Evolutionary conservation across 2,888 invertebrate species (phyloP).

Genomic region (Yponomeuta cagnagella): DNA sequence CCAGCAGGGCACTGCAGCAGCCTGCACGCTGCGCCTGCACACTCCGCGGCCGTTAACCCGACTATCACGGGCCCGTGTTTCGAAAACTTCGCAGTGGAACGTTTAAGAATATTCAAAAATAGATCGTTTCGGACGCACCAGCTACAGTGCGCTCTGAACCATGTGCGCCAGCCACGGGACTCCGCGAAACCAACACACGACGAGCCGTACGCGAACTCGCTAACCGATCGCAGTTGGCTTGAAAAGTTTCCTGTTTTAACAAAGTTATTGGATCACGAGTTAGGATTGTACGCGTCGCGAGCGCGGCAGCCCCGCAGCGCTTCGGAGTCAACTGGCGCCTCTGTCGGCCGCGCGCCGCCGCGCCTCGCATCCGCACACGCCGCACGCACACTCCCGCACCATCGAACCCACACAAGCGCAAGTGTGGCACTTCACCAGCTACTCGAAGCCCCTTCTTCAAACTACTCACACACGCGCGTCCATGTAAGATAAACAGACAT

Average conservation of each 20-base stretch:
- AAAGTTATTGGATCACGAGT: constrained; percentile 68
- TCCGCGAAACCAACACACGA: constrained; percentile 31
- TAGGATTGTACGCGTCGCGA: constrained; percentile 49
- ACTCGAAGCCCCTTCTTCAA: constrained; percentile 15
- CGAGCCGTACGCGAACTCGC: constrained; percentile 28
- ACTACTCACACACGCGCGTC: constrained; percentile 34
- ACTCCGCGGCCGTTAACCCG: constrained; percentile 72
- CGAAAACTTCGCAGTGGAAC: constrained; percentile 70
- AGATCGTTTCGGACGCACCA: constrained; percentile 61
- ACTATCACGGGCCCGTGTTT: constrained; percentile 63
- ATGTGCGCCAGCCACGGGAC: constrained; percentile 4
- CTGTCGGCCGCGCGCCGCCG: constrained; percentile 27
- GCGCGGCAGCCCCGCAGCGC: constrained; percentile 63
- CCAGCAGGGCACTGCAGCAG: constrained; percentile 41
- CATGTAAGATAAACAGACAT: constrained; percentile 62
- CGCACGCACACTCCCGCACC: constrained; percentile 35
- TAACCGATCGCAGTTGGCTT: constrained; percentile 41
- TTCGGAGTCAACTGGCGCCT: constrained; percentile 63
- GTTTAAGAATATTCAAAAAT: constrained; percentile 75
- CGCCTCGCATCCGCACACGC: constrained; percentile 44
- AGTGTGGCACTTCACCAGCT: constrained; percentile 26
- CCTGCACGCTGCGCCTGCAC: constrained; percentile 59
- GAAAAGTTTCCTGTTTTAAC: constrained; percentile 71
- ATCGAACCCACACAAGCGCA: constrained; percentile 32
- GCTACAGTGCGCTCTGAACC: constrained; percentile 36